These are phyloP conservation scores for Scalopus aquaticus DNA, from an alignment of 2,113 vertebrate genomes.

Conservation along the genomic window DNA sequence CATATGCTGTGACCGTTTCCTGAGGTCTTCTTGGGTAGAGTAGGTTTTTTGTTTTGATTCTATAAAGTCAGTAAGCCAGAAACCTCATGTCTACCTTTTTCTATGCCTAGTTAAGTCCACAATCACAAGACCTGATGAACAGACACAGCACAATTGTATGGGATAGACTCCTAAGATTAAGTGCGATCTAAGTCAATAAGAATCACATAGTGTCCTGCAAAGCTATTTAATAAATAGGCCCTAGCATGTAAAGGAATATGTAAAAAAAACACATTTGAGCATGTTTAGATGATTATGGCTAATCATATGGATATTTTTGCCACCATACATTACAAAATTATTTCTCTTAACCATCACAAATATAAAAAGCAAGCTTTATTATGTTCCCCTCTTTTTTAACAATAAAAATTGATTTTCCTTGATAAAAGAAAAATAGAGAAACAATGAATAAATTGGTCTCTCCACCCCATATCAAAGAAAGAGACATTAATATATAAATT, in stretches of 20 bases:
- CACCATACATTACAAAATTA: neutral
- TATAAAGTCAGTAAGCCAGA: neutral
- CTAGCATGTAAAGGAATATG: neutral
- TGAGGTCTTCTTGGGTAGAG: neutral
- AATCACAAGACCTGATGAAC: neutral
- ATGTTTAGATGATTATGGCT: neutral
- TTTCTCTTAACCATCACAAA: neutral
- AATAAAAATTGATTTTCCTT: neutral
- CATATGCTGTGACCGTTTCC: conserved; percentile 33
- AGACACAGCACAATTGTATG: neutral
- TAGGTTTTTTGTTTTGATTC: conserved; percentile 16
- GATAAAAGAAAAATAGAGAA: neutral
- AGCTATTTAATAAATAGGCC: neutral
- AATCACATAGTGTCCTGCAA: neutral
- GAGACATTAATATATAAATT: neutral
- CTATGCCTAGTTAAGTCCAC: neutral
- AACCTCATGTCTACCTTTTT: neutral
- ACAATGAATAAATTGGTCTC: neutral
- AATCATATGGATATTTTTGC: neutral
- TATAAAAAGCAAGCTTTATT: neutral
- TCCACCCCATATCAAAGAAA: neutral
- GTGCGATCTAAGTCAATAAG: neutral
- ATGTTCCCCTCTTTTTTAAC: neutral
- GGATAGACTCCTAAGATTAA: neutral
- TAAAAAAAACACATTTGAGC: neutral